Conservation (phyloP, 2,888 invertebrate genomes). For the Heteromyza rotundicornis region DNA sequence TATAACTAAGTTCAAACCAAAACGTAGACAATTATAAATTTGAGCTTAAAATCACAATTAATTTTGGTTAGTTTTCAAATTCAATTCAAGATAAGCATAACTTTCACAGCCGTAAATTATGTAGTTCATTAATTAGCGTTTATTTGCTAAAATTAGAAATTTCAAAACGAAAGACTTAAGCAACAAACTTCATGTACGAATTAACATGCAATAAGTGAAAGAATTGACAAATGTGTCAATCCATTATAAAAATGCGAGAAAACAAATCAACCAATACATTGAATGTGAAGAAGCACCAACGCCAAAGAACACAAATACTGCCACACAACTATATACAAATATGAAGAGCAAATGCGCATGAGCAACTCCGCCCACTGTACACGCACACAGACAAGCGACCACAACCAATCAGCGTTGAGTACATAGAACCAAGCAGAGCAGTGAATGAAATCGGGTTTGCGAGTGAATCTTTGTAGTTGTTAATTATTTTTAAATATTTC, state of each 20-base stretch:
- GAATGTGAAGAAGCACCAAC: neutral
- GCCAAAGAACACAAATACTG: neutral
- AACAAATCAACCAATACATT: conserved; percentile 34
- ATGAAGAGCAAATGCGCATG: conserved; percentile 10
- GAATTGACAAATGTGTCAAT: conserved; percentile 14
- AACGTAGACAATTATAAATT: no score
- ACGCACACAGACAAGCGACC: neutral
- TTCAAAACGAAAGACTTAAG: conserved; percentile 47
- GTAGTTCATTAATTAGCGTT: no score
- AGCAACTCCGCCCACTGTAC: conserved; percentile 19
- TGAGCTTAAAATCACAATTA: no score
- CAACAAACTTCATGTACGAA: conserved; percentile 37
- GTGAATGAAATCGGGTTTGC: no score
- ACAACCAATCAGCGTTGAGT: conserved; percentile 14
- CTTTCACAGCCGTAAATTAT: no score
- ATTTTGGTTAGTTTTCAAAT: no score
- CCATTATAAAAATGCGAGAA: conserved; percentile 24
- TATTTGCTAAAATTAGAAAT: conserved; percentile 4
- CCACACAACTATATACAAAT: neutral
- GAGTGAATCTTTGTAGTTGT: no score
- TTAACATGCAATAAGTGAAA: conserved; percentile 4
- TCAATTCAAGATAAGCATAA: no score
- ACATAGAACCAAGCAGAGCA: neutral
- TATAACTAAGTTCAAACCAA: no score
- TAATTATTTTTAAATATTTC: neutral